These are phyloP conservation scores for Sinopyrophorus schimmeli DNA, from an alignment of 2,888 invertebrate species.

Conservation along the genomic window DNA sequence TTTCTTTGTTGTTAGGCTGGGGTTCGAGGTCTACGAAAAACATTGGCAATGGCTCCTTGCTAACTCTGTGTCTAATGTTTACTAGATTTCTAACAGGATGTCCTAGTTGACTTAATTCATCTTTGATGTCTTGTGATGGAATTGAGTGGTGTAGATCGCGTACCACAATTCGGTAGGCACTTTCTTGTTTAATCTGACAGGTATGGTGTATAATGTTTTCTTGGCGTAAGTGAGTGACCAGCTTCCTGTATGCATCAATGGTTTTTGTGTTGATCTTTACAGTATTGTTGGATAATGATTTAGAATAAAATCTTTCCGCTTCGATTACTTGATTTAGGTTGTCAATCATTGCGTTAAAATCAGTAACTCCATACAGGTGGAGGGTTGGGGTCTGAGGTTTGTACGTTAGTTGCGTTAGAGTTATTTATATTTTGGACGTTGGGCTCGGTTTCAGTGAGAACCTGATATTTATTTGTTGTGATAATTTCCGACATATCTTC, in stretches of 20 bases:
- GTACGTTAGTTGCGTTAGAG: no score
- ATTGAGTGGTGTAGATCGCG: constrained; percentile 14
- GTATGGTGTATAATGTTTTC: constrained; percentile 15
- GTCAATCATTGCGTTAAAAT: no score
- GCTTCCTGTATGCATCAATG: constrained; percentile 9
- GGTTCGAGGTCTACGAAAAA: constrained; percentile 11
- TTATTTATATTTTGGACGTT: no score
- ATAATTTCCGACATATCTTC: no score
- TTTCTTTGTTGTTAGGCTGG: constrained; percentile 3
- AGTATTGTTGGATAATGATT: constrained; percentile 1
- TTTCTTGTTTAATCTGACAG: constrained; percentile 14
- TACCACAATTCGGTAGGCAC: constrained; percentile 15
- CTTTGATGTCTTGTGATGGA: constrained; percentile 5
- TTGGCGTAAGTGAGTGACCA: constrained; percentile 4
- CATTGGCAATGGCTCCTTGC: constrained; percentile 1
- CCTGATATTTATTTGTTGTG: no score
- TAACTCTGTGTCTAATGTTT: constrained; percentile 4
- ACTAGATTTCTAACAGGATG: not conserved
- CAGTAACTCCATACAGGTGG: constrained; percentile 3
- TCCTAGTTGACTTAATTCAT: constrained; percentile 1
- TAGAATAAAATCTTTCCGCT: not conserved
- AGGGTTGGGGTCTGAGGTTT: no score
- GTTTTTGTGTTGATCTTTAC: constrained; percentile 1
- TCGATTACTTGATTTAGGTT: constrained; percentile 1
- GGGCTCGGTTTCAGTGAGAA: no score